Evolutionary conservation across 1,140 invertebrate genomes (phyloP), one percentile per base, ranked within the genome.

Genomic region (Drosophila parvula): DNA sequence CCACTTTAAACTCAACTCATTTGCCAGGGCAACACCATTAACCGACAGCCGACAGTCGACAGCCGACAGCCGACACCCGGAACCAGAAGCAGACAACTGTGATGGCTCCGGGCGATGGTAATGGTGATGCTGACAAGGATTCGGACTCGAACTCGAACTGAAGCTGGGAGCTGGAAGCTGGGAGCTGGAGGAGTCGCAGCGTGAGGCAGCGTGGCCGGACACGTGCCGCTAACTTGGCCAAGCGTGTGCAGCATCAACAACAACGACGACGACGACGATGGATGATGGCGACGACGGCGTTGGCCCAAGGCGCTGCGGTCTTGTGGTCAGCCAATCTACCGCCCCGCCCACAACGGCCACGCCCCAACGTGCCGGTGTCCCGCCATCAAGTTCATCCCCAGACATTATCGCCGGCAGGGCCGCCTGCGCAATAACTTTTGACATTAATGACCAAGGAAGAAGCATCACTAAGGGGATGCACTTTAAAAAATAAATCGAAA

Each of bases 381-480:
- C 22, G 56, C n/a, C 32, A 55, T 55, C 51, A 61, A 38, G 53
- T 59, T 45, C 69, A 74, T 73, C 70, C 73, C 48, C 62, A 64
- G 74, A 76, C 79, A 77, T 81, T 81, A 81, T 80, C 78, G 78
- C 70, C 48, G 34, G 28, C 57, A 30, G 53, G 62, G 64, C 84
- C 78, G 84, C 74, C 85, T 83, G 76, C 79, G 84, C 83, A 83
- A 88, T 88, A 88, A 88, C 83, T 88, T 88, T 88, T 84, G 84
- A 80, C 80, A 89, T 89, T 89, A 89, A 89, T 89, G 84, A 81
- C 80, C 84, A 62, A 57, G 62, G 51, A 45, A 45, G 28, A 57
- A 41, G 65, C 70, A 48, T 70, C n/a, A 9, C 30, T 53, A 36
- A 14, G 30, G 14, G 18, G 22, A 22, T 6, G 8, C 51, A 55